These are phyloP conservation scores for Stenopsyche tienmushanensis DNA, from an alignment of 1,140 invertebrate species.

Conservation along the genomic window DNA sequence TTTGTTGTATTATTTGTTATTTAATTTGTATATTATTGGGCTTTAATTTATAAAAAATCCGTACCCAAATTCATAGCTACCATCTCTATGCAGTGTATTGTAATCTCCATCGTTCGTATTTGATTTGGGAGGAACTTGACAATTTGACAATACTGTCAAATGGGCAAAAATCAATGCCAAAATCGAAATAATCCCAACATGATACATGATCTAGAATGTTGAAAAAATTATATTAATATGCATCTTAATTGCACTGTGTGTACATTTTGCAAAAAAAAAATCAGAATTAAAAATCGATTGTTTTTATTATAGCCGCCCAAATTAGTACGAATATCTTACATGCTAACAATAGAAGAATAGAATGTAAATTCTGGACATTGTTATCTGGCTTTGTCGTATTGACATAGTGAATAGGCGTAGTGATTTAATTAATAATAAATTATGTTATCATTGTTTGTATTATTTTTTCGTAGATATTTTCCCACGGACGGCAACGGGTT, in stretches of 20 bases:
- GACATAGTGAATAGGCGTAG: constrained; percentile 1
- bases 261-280: not conserved
- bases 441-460: constrained; percentile 21
- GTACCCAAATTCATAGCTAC: constrained; percentile 65
- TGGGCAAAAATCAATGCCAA: constrained; percentile 5
- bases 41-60: constrained; percentile 3
- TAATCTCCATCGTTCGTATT: constrained; percentile 55
- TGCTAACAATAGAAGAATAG: constrained; percentile 17
- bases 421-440: constrained; percentile 24
- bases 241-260: not conserved
- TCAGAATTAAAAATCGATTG: not conserved
- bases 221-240: not conserved
- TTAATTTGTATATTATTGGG: not conserved
- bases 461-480: not conserved
- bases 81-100: constrained; percentile 62
- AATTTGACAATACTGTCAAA: constrained; percentile 17
- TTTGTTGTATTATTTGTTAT: not conserved
- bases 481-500: not conserved
- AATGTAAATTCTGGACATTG: constrained; percentile 6
- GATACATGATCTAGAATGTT: not conserved
- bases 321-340: not conserved
- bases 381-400: not conserved
- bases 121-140: constrained; percentile 49
- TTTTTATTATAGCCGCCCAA: not conserved
- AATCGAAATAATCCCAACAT: not conserved